These are phyloP conservation scores for Chymomyza fuscimana DNA, from an alignment of 2,888 invertebrate species.

Conservation along the genomic window DNA sequence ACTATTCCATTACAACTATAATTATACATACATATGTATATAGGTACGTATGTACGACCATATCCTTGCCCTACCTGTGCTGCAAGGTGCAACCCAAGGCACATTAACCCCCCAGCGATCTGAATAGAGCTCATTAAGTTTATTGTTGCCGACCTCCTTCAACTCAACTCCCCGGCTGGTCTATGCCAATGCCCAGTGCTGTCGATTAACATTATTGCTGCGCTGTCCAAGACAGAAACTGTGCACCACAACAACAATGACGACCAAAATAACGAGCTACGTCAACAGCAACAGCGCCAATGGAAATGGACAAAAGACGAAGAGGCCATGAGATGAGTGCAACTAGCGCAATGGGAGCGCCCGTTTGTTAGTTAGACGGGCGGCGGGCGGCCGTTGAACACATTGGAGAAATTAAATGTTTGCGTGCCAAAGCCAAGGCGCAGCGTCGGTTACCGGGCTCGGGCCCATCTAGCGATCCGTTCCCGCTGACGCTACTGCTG, in stretches of 20 bases:
- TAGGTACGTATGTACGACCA: neutral
- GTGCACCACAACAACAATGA: neutral
- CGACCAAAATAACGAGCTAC: neutral
- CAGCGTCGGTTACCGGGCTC: neutral
- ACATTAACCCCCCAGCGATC: neutral
- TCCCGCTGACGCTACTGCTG: neutral
- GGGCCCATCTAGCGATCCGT: neutral
- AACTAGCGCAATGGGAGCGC: slow-evolving; percentile 43
- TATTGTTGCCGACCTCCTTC: neutral
- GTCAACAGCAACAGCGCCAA: neutral
- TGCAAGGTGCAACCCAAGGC: neutral
- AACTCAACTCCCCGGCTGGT: neutral
- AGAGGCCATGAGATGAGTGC: neutral
- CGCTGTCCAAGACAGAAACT: neutral
- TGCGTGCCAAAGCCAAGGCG: slow-evolving; percentile 44
- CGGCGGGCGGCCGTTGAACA: slow-evolving; percentile 1
- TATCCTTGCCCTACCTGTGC: neutral
- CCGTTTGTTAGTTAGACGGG: neutral
- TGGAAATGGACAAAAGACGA: neutral
- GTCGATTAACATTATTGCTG: neutral
- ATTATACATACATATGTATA: neutral
- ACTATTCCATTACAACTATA: neutral
- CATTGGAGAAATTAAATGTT: slow-evolving; percentile 47
- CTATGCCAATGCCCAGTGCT: neutral
- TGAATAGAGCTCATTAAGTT: neutral